Evolutionary conservation across 2,797 vertebrate genomes (phyloP), one percentile per base, ranked within the genome.

Genomic region (Lycodopsis pacificus): DNA sequence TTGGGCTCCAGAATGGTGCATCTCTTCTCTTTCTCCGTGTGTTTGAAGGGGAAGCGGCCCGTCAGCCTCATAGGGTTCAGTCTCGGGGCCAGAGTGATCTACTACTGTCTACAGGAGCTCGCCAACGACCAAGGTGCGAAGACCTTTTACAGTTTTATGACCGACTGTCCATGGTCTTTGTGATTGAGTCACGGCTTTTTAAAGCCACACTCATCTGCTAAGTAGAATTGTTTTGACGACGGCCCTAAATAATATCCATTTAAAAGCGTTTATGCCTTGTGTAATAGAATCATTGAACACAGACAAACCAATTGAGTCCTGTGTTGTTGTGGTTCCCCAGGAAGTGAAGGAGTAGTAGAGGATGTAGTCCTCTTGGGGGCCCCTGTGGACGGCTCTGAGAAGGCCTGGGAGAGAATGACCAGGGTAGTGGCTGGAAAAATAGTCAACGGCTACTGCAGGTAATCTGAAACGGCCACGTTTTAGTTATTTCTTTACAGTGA

Each of bases 361-460:
- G 98, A 99, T 0, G 97, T 96, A 3, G 83, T 99, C 73, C 94
- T 99, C 49, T 86, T 99, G 77, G 98, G 98, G 2, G 97, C 98
- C 0, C 98, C 98, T 0, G 97, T 99, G 75, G 97, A 99, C 2
- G 98, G 98, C 38, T 97, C 97, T 0, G 95, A 95, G 87, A 98
- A 96, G 88, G 84, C 95, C 73, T 99, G 98, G 98, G 94, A 96
- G 65, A 91, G 93, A 10, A 92, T 99, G 71, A 89, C 93, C 9
- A 95, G 83, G 54, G 97, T 99, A 19, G 97, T 99, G 65, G 95
- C 97, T 0, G 98, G 98, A 59, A 96, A 94, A 93, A 97, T 99
- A 77, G 86, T 99, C n/a, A 99, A 99, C 0, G 97, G 97, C 49
- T 99, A 97, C 79, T 96, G 97, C 97, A 98, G 98, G 98, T 99